Evolutionary conservation across 2,888 invertebrate species (phyloP).

Genomic region (Rotaria sp.): DNA sequence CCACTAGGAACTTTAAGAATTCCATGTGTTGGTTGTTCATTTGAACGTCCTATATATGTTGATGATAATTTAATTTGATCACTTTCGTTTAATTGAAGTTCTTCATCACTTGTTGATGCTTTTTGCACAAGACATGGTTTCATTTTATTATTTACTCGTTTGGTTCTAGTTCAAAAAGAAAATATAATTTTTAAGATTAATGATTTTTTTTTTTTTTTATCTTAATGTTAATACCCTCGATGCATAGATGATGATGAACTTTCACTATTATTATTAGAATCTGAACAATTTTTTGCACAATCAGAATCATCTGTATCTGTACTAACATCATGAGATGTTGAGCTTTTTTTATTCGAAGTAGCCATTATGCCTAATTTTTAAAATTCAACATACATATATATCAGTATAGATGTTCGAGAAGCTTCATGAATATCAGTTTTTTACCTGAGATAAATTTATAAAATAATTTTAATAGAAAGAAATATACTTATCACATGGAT

Average conservation of each 20-base stretch:
- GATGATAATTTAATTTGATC: neutral
- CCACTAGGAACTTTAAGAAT: slow-evolving; percentile 20
- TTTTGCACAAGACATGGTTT: slow-evolving; percentile 12
- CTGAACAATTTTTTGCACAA: slow-evolving; percentile 7
- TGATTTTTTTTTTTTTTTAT: neutral
- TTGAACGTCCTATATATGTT: neutral
- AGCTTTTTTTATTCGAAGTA: neutral
- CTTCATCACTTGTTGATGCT: slow-evolving; percentile 21
- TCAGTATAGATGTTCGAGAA: no score
- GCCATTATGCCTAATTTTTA: neutral
- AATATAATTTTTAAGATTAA: neutral
- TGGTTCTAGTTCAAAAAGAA: neutral
- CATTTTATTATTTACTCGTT: slow-evolving; percentile 13
- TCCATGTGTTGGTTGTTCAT: slow-evolving; percentile 17
- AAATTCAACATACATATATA: neutral
- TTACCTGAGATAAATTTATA: neutral
- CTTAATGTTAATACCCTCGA: neutral
- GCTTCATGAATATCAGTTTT: no score
- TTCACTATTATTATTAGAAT: neutral
- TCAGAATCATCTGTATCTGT: slow-evolving; percentile 8
- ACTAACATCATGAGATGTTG: slow-evolving; percentile 12
- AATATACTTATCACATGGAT: neutral
- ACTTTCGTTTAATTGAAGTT: neutral
- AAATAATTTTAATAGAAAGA: neutral
- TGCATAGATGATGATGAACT: neutral